These are phyloP conservation scores for Azemiops feae DNA, from an alignment of 2,113 vertebrate species.

Conservation along the genomic window DNA sequence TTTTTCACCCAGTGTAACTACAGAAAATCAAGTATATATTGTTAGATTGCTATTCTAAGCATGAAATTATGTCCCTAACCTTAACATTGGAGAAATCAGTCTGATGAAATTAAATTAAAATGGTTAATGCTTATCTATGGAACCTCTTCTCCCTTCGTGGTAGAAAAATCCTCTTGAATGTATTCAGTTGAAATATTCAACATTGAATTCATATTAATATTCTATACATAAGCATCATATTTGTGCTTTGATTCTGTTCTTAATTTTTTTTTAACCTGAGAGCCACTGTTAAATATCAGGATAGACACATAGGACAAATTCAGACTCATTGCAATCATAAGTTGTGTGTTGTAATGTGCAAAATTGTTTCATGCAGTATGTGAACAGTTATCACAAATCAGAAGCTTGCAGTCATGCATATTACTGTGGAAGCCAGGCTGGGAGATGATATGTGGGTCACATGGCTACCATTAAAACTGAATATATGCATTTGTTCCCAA, in stretches of 20 bases:
- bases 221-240: not conserved
- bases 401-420: not conserved
- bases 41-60: slow-evolving; percentile 12
- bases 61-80: not conserved
- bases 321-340: not conserved
- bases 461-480: not conserved
- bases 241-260: not conserved
- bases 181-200: not conserved
- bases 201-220: not conserved
- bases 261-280: not conserved
- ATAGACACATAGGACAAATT: not conserved
- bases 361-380: not conserved
- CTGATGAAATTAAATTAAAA: not conserved
- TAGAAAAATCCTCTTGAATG: not conserved
- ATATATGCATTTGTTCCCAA: not conserved
- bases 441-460: not conserved
- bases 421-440: not conserved
- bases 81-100: not conserved
- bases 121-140: not conserved
- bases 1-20: not conserved
- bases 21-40: slow-evolving; percentile 31
- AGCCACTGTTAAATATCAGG: not conserved
- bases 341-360: not conserved
- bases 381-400: not conserved
- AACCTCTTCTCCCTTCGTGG: not conserved